Conservation (phyloP, 2,113 vertebrate species). For the Lipophrys pholis region DNA sequence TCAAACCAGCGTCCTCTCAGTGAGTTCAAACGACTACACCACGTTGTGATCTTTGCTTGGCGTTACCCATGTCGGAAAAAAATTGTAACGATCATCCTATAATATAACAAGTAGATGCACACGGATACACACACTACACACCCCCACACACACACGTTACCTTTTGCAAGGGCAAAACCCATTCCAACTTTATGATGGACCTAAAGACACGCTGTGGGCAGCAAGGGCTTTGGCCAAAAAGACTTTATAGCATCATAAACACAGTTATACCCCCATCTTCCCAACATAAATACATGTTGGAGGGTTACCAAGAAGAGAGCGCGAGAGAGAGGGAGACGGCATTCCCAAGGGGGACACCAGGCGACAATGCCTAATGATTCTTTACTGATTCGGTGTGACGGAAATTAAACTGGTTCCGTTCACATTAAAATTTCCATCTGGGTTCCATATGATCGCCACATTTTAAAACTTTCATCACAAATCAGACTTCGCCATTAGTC, state of each 20-base stretch:
- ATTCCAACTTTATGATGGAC: constrained; percentile 68
- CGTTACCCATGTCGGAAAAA: too few relatives aligned
- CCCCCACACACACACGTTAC: background rate
- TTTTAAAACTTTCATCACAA: constrained; percentile 4
- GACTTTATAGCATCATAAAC: constrained; percentile 78
- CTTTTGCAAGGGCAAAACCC: constrained; percentile 70
- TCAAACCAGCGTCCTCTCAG: too few relatives aligned
- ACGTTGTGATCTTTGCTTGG: too few relatives aligned
- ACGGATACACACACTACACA: background rate
- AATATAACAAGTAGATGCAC: constrained; percentile 28
- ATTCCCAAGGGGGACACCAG: constrained; percentile 24
- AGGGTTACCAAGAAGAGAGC: constrained; percentile 55
- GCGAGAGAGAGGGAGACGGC: background rate
- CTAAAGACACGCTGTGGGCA: constrained; percentile 66
- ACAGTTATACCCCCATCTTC: constrained; percentile 70
- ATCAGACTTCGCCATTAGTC: background rate
- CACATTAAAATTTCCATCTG: constrained; percentile 5
- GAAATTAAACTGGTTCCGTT: constrained; percentile 11
- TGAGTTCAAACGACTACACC: too few relatives aligned
- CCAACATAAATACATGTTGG: constrained; percentile 72
- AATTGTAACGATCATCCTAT: constrained; percentile 29
- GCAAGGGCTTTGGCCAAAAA: constrained; percentile 72
- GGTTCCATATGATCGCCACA: constrained; percentile 1
- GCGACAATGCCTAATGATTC: constrained; percentile 18
- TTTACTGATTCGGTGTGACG: constrained; percentile 19